Conservation (phyloP, 2,113 vertebrate genomes). For the Bubo blakistoni region DNA sequence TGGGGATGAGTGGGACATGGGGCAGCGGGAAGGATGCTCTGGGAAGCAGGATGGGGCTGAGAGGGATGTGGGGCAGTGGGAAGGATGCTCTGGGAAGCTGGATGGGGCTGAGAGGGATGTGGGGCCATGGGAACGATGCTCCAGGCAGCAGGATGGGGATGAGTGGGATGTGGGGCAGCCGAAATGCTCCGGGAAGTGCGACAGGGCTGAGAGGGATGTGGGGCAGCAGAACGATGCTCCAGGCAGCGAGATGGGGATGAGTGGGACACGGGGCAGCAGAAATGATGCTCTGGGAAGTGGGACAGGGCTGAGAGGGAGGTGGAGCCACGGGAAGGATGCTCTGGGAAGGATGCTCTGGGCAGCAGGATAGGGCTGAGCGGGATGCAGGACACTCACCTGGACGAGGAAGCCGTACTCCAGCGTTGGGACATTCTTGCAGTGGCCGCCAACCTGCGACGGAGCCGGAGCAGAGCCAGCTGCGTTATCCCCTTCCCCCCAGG, state of each 20-base stretch:
- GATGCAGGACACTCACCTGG: conserved; percentile 76
- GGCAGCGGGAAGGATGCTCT: not conserved
- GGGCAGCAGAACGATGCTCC: not conserved
- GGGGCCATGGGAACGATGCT: not conserved
- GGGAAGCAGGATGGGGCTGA: rapidly evolving
- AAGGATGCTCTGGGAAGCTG: not conserved
- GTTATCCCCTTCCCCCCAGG: not conserved
- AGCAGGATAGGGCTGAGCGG: not conserved
- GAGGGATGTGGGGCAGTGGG: not conserved
- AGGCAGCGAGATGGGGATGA: not conserved
- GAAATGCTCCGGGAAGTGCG: too few species aligned
- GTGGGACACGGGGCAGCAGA: too few species aligned
- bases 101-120: not conserved
- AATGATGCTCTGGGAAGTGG: too few species aligned
- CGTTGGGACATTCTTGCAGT: conserved; percentile 98
- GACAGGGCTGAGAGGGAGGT: not conserved
- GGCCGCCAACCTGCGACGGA: conserved; percentile 89
- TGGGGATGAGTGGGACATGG: too few species aligned
- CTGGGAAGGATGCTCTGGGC: not conserved
- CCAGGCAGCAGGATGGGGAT: not conserved
- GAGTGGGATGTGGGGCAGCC: rapidly evolving
- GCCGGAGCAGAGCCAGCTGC: not conserved
- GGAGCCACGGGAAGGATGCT: not conserved
- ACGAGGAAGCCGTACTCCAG: conserved; percentile 98
- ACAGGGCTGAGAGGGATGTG: too few species aligned